Percentiles rank a stretch among this genome's conserved stretches.
Conservation (phyloP, 2,888 invertebrate genomes). For the Sepioteuthis lessoniana region DNA sequence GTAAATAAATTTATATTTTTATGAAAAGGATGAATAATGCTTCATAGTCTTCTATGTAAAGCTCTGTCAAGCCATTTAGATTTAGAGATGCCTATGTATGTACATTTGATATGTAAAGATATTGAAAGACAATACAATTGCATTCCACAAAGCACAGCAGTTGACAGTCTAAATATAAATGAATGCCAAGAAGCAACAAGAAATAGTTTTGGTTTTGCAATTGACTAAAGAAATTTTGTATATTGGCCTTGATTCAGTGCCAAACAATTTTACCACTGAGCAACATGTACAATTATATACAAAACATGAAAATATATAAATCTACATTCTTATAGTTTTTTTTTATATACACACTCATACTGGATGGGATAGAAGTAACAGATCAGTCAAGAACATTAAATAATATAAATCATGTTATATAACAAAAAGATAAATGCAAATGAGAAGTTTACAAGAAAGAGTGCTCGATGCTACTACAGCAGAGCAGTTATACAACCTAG, state of each 20-base stretch:
- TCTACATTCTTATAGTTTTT: background rate
- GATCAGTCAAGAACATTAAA: too few species aligned
- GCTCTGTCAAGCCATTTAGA: background rate
- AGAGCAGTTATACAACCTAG: too few species aligned
- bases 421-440: too few species aligned
- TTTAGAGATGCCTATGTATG: background rate
- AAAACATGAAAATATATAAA: background rate
- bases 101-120: background rate
- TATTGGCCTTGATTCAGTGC: background rate
- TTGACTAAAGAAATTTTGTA: background rate
- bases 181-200: background rate
- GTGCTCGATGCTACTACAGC: too few species aligned
- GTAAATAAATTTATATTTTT: background rate
- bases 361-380: too few species aligned
- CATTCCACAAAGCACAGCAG: background rate
- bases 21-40: background rate
- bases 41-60: background rate
- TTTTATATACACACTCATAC: too few species aligned
- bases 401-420: too few species aligned
- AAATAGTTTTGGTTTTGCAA: background rate
- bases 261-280: background rate
- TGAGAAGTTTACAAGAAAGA: too few species aligned
- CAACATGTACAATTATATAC: too few species aligned
- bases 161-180: background rate
- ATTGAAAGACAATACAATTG: background rate